Evolutionary conservation across 2,113 vertebrate genomes (phyloP), one percentile per base, ranked within the genome.

Genomic region (Antigone vipio): DNA sequence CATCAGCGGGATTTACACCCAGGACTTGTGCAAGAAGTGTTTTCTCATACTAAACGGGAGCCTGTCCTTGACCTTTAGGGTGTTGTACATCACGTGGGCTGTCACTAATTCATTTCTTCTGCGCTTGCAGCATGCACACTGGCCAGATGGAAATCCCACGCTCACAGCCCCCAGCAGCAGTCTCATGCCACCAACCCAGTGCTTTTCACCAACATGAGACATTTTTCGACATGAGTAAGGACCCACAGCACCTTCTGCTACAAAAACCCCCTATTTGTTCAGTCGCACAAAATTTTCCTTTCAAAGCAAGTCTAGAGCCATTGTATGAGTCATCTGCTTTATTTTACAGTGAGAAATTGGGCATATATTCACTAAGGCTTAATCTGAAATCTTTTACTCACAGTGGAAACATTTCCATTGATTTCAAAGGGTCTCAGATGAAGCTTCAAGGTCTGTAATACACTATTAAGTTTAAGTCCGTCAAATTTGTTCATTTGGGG

Each of bases 141-240:
- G 60, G 40, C 88, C 92, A 94, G 85, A 94, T 95, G 94, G 96
- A 90, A 83, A 76, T 90, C 92, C 95, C 95, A 94, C 67, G 45
- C 94, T 85, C 13, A 0, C 67, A 73, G 88, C 64, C 58, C 92
- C 58, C 81, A 68, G 64, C 86, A 94, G 80, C 74, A 64, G 77
- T 17, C 85, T 82, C 12, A 6, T 66, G 67, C 85, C 71, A 69
- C 81, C 88, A 93, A 50, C 62, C 53, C 75, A 22, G 68, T 42
- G 78, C 90, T 83, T 90, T 95, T 84, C 88, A 80, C 75, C 64
- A 80, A 20, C 56, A 63, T 4, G 44, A 93, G 82, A n/a, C 27
- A 49, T 62, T 90, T 80, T 44, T 63, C 49, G 74, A 16, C 35
- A 27, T 81, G 56, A 77, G 30, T 87, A 89, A 66, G 80, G 83